phyloP scores from a whole-genome alignment of 2,888 invertebrate species.

The Agrochola lychnidis region DNA sequence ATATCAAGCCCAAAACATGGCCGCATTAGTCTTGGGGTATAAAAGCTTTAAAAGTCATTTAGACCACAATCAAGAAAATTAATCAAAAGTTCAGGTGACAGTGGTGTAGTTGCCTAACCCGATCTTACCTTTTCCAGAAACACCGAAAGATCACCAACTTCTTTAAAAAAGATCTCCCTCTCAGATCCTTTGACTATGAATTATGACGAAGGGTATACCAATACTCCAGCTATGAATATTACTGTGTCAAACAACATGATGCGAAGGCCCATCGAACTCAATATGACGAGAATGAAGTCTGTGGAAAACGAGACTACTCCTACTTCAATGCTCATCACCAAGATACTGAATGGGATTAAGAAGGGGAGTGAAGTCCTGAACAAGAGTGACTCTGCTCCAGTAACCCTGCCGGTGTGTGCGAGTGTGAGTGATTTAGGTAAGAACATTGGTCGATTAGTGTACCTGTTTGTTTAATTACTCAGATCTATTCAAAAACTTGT shows the following conservation, averaged over 20 bases:
- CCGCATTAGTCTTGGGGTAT: no score
- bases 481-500: no score
- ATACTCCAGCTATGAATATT: constrained; percentile 53
- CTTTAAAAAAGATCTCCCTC: constrained; percentile 73
- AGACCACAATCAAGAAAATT: no score
- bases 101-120: neutral
- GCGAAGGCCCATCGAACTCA: constrained; percentile 17
- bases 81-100: no score
- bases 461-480: no score
- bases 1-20: no score
- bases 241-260: constrained; percentile 12
- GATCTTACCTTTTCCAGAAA: constrained; percentile 71
- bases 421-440: constrained; percentile 92
- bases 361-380: constrained; percentile 79
- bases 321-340: constrained; percentile 76
- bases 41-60: no score
- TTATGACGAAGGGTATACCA: constrained; percentile 46
- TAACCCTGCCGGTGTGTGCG: constrained; percentile 89
- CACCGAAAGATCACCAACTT: constrained; percentile 74
- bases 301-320: constrained; percentile 61
- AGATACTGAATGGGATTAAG: constrained; percentile 78
- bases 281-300: constrained; percentile 34
- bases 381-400: constrained; percentile 69
- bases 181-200: constrained; percentile 56
- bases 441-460: no score